Percentiles rank a stretch among this genome's conserved stretches.
Evolutionary conservation across 2,888 invertebrate genomes (phyloP).

Genomic region (Lepidonotus clava): DNA sequence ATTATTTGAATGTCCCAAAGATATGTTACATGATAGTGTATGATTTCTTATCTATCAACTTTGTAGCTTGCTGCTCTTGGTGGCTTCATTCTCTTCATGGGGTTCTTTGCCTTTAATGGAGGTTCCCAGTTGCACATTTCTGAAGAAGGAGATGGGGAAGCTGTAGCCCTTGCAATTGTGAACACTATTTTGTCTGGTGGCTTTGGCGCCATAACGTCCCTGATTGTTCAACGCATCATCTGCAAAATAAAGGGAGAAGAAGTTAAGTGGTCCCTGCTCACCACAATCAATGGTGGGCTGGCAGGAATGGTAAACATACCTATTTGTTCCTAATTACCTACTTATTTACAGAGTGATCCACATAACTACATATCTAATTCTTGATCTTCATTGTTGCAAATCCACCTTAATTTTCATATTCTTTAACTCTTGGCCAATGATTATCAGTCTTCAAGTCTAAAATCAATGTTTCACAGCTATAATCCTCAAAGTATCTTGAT

Average conservation of each 20-base stretch:
- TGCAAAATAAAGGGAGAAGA: not conserved
- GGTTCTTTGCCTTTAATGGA: slow-evolving; percentile 82
- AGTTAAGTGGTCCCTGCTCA: slow-evolving; percentile 80
- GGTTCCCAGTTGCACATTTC: slow-evolving; percentile 80
- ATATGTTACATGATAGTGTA: no score
- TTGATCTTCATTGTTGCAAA: no score
- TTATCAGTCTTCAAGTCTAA: no score
- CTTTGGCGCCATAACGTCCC: slow-evolving; percentile 79
- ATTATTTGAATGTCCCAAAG: no score
- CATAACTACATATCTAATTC: no score
- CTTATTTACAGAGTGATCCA: no score
- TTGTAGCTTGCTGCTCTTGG: slow-evolving; percentile 72
- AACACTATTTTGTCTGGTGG: slow-evolving; percentile 81
- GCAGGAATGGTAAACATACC: slow-evolving; percentile 82
- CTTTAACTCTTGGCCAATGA: no score
- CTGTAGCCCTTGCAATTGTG: slow-evolving; percentile 79
- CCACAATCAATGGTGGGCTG: slow-evolving; percentile 82
- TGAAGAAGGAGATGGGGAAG: slow-evolving; percentile 77
- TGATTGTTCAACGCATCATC: not conserved
- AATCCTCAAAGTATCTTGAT: no score
- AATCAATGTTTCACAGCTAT: no score
- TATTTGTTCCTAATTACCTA: no score
- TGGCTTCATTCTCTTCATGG: slow-evolving; percentile 81
- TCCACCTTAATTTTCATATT: no score
- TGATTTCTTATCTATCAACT: no score